Percentiles rank a stretch among this genome's conserved stretches.
phyloP scores from a whole-genome alignment of 2,888 invertebrate species.

The Ophion ellenae region DNA sequence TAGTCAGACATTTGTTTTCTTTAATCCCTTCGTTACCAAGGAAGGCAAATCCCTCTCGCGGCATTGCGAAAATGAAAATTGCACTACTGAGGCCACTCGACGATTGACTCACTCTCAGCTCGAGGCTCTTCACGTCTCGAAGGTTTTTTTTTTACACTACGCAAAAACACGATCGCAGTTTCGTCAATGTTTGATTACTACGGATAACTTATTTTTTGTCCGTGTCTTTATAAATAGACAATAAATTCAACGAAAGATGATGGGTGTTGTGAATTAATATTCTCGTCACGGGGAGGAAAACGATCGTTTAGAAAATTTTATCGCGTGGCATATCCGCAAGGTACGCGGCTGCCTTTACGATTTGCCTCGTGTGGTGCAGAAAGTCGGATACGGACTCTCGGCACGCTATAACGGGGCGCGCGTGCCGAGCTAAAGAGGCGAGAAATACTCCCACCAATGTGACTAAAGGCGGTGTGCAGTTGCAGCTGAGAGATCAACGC shows the following conservation, averaged over 20 bases:
- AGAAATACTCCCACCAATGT: constrained; percentile 52
- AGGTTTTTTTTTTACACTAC: neutral
- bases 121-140: neutral
- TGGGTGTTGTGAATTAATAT: neutral
- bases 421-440: constrained; percentile 46
- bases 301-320: constrained; percentile 14
- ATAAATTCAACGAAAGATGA: neutral
- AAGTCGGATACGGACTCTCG: constrained; percentile 37
- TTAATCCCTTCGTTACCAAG: constrained; percentile 21
- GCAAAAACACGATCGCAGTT: neutral
- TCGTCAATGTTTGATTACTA: neutral
- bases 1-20: constrained; percentile 35
- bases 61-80: constrained; percentile 32
- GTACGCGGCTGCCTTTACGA: constrained; percentile 23
- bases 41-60: constrained; percentile 5
- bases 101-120: neutral
- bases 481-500: constrained; percentile 56
- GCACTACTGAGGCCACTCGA: neutral
- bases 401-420: constrained; percentile 37
- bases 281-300: neutral
- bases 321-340: constrained; percentile 13
- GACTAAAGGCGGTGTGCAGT: constrained; percentile 43
- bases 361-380: constrained; percentile 26
- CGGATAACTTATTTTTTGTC: too few species aligned
- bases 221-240: neutral